A percentile compares a stretch with the other conserved stretches of the same genome.
Evolutionary conservation across 1,140 invertebrate species (phyloP).

Genomic region (Myzus persicae): DNA sequence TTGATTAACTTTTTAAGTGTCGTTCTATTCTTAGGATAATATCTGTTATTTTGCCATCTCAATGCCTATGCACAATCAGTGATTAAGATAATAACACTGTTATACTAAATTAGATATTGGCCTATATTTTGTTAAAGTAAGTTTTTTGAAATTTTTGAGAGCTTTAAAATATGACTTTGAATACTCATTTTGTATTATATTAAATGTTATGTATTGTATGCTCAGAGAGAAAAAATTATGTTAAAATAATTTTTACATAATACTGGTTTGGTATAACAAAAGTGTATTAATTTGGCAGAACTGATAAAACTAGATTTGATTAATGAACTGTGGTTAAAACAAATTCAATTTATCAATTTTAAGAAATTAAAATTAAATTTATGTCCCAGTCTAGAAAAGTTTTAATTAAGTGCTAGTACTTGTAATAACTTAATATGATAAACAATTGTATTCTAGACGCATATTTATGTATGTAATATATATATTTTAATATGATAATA

Average conservation of each 20-base stretch:
- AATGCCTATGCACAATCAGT: slow-evolving; percentile 2
- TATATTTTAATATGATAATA: not conserved
- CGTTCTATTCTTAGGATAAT: not conserved
- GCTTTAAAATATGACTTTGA: not conserved
- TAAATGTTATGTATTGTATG: not conserved
- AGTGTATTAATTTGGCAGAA: not conserved
- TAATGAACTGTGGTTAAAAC: not conserved
- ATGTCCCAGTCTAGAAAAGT: not conserved
- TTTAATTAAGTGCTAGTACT: not conserved
- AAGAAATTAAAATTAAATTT: no score
- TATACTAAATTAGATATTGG: not conserved
- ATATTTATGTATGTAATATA: not conserved
- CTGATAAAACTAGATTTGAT: not conserved
- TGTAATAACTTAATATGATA: not conserved
- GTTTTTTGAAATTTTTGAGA: not conserved
- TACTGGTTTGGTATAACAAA: not conserved
- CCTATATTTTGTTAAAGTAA: not conserved
- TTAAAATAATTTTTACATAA: no score
- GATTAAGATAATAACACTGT: not conserved
- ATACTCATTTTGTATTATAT: not conserved
- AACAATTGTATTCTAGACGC: not conserved
- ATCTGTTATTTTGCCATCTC: slow-evolving; percentile 9
- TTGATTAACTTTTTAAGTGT: not conserved
- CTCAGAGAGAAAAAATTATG: not conserved
- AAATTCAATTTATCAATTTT: not conserved